Conservation (phyloP, 2,888 invertebrate genomes). For the Urechis unicinctus region DNA sequence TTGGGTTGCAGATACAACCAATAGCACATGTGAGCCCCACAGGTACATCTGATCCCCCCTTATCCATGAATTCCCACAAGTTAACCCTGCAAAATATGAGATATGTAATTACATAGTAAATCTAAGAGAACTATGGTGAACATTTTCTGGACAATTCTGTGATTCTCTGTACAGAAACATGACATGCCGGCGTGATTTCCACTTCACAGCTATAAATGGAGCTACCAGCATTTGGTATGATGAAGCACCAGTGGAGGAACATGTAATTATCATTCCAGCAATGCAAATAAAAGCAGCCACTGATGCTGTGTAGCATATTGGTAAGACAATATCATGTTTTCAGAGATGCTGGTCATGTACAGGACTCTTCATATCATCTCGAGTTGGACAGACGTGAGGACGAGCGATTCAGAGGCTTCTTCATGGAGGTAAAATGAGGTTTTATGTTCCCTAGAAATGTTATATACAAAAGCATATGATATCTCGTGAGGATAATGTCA, state of each 20-base stretch:
- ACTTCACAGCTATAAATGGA: background rate
- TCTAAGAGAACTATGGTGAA: background rate
- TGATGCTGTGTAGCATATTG: too few species aligned
- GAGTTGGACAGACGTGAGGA: too few species aligned
- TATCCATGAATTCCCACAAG: background rate
- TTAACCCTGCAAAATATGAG: background rate
- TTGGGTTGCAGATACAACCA: slow-evolving; percentile 8
- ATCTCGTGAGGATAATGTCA: background rate
- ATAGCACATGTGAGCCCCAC: slow-evolving; percentile 7
- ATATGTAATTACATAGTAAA: background rate
- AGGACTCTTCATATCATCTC: too few species aligned
- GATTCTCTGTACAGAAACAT: background rate
- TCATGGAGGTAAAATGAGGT: too few species aligned
- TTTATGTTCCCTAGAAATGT: too few species aligned
- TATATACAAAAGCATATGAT: too few species aligned
- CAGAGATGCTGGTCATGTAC: too few species aligned
- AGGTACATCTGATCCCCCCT: background rate
- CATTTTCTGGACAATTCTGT: background rate
- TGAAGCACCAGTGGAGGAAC: slow-evolving; percentile 1
- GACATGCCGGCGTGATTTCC: slow-evolving; percentile 9
- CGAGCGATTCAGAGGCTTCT: too few species aligned
- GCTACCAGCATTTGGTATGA: slow-evolving; percentile 4
- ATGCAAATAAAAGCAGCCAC: too few species aligned
- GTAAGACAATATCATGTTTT: too few species aligned
- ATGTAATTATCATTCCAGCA: too few species aligned